phyloP scores from a whole-genome alignment of 2,113 vertebrate genomes.

The Progne subis region DNA sequence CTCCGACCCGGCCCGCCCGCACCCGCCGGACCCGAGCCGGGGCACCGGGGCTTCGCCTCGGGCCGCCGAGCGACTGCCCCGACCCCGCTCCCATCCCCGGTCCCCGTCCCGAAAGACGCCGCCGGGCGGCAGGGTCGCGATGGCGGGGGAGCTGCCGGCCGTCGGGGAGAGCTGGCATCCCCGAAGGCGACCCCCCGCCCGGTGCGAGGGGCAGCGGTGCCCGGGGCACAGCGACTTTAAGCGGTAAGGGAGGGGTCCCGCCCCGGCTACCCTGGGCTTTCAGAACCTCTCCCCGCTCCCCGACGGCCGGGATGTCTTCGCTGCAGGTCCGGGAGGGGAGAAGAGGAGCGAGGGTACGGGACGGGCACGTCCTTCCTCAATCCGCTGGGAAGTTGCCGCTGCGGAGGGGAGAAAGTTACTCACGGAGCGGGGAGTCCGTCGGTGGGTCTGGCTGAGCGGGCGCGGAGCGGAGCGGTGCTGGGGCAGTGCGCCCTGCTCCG shows the following conservation, averaged over 20 bases:
- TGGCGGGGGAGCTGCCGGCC: not conserved
- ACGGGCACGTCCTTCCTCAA: not conserved
- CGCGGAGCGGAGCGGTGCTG: conserved; percentile 77
- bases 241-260: not conserved
- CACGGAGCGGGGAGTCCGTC: conserved; percentile 47
- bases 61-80: no score
- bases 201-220: not conserved
- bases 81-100: not conserved
- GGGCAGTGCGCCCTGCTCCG: conserved; percentile 40
- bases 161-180: not conserved
- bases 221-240: not conserved
- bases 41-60: not conserved
- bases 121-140: not conserved
- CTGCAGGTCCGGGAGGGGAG: not conserved
- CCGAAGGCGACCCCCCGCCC: not conserved
- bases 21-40: not conserved
- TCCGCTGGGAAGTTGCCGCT: not conserved
- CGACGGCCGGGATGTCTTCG: not conserved
- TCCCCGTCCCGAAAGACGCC: not conserved
- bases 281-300: not conserved
- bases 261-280: not conserved
- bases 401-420: conserved; percentile 34
- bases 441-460: conserved; percentile 52
- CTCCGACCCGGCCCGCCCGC: not conserved
- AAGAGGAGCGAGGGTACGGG: not conserved